phyloP scores from a whole-genome alignment of 2,113 vertebrate species.

The Ancistrus triradiatus region DNA sequence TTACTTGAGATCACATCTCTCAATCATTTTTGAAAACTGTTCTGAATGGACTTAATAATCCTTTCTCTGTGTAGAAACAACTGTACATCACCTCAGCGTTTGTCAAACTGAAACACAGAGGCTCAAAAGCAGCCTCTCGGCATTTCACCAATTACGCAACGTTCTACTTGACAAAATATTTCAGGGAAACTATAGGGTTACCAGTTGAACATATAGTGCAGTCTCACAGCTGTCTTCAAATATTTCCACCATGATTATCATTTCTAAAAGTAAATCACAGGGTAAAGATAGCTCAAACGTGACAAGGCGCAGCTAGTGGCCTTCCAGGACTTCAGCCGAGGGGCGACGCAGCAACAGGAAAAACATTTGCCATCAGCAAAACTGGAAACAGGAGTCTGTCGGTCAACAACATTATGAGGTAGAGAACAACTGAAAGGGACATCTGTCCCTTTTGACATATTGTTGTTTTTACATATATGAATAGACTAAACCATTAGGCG shows the following conservation, averaged over 20 bases:
- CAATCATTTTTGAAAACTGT: slow-evolving; percentile 19
- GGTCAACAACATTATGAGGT: slow-evolving; percentile 65
- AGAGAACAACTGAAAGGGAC: slow-evolving; percentile 54
- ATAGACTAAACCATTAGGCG: slow-evolving; percentile 8
- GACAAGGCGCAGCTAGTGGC: slow-evolving; percentile 83
- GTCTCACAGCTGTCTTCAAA: slow-evolving; percentile 92
- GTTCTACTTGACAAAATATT: slow-evolving; percentile 88
- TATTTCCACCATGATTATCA: slow-evolving; percentile 95
- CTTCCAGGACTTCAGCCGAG: slow-evolving; percentile 69
- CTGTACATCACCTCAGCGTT: slow-evolving; percentile 13
- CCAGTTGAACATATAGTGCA: slow-evolving; percentile 81
- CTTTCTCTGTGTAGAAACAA: slow-evolving; percentile 4
- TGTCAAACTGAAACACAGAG: slow-evolving; percentile 53
- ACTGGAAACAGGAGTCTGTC: slow-evolving; percentile 49
- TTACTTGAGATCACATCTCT: slow-evolving; percentile 30
- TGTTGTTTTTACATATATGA: slow-evolving; percentile 5
- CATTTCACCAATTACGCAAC: slow-evolving; percentile 64
- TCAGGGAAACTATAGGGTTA: slow-evolving; percentile 96
- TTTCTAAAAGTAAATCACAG: slow-evolving; percentile 95
- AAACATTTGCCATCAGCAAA: slow-evolving; percentile 42
- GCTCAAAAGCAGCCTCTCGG: slow-evolving; percentile 42
- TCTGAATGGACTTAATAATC: slow-evolving; percentile 16
- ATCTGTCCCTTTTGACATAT: slow-evolving; percentile 18
- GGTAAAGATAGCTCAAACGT: slow-evolving; percentile 97
- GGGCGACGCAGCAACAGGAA: slow-evolving; percentile 46